Base-by-base conservation (phyloP, 2,888 invertebrate genomes). In the Malachius bipustulatus region DNA sequence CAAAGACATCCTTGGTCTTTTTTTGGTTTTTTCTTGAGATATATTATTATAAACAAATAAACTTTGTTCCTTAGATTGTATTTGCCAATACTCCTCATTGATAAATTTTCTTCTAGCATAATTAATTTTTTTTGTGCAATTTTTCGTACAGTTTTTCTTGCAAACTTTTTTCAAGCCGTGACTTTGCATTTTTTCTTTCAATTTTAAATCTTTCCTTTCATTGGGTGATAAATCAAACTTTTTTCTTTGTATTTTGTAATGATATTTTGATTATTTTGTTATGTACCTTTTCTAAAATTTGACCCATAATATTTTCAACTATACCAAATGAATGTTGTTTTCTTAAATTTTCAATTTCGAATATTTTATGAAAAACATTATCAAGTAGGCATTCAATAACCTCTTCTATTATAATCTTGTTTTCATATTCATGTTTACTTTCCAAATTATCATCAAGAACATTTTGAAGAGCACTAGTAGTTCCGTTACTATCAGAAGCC, bases 21-120 rank as follows among this genome's bases (percentile, higher is more conserved):
- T 35, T 40, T 27, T 32, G 14, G 15, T 16, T 15, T 15, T 16
- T 8, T 12, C 19, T 15, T 14, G 11, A 29, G 11, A 14, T 40
- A 24, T 16, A 31, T 40, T 28, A 30, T 19, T 31, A 11, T 40
- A 39, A 33, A 42, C 19, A 39, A 43, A 38, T 16, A 16, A 16
- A 26, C 32, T 41, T 35, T 42, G 41, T 36, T 36, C 28, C 16
- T 30, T 9, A 28, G 34, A 33, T 15, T 26, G 26, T 32, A 43
- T 19, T 36, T 30, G 14, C 41, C 43, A 43, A 32, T 32, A 43
- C 29, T 42, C 30, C 29, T 39, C 28, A 34, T 39, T 41, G 33
- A 43, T 39, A 8, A 34, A 16, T 31, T 31, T 16, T 10, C 16
- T 11, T 15, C 42, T 38, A 30, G 27, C 30, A 26, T 26, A 34